Evolutionary conservation across 1,140 invertebrate species (phyloP).

Genomic region (Drosophila willistoni): DNA sequence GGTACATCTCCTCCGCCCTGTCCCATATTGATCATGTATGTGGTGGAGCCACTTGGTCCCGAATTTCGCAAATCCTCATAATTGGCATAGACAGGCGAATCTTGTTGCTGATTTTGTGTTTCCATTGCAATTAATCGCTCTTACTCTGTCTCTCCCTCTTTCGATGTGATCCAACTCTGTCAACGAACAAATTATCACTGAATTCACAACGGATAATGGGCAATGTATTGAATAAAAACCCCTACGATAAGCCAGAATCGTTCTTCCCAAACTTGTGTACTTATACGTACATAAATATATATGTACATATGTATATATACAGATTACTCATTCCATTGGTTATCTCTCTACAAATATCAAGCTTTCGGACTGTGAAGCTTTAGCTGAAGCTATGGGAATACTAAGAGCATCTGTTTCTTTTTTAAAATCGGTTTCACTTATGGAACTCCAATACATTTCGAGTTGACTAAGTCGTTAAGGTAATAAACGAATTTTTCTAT

Average conservation of each 20-base stretch:
- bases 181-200: conserved; percentile 35
- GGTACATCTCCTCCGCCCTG: background rate
- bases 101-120: conserved; percentile 28
- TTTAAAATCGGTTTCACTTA: background rate
- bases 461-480: background rate
- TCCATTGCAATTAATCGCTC: conserved; percentile 21
- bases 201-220: background rate
- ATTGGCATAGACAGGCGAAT: conserved; percentile 57
- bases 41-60: conserved; percentile 44
- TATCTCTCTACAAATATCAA: conserved; percentile 5
- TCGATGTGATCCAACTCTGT: conserved; percentile 17
- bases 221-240: conserved; percentile 5
- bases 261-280: background rate
- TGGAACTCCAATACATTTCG: background rate
- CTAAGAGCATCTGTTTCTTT: background rate
- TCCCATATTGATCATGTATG: conserved; percentile 51
- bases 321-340: background rate
- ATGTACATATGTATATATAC: background rate
- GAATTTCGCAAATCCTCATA: conserved; percentile 64
- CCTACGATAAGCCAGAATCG: background rate
- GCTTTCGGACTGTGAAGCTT: conserved; percentile 12
- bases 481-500: background rate
- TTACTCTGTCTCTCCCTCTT: no score
- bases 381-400: background rate
- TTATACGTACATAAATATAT: background rate